Percentiles rank a stretch among this genome's conserved stretches.
Conservation (phyloP, 2,888 invertebrate genomes). For the Ormyrus thymus region DNA sequence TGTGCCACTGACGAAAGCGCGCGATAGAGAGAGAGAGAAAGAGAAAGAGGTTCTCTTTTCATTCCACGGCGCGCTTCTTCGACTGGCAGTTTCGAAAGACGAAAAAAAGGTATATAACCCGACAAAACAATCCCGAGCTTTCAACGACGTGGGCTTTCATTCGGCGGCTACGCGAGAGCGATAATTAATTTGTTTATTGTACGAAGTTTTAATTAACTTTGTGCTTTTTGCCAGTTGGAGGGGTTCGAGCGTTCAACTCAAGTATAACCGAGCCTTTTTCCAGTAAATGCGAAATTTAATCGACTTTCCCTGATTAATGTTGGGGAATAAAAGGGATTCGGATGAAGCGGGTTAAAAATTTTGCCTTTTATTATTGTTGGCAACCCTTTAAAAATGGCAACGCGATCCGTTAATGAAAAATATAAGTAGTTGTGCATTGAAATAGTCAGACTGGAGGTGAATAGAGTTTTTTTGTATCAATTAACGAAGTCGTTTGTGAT, state of each 20-base stretch:
- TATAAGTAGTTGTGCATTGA: too few relatives aligned
- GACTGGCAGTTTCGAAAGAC: conserved; percentile 43
- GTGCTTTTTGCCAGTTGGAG: neutral
- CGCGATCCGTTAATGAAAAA: too few relatives aligned
- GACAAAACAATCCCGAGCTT: conserved; percentile 31
- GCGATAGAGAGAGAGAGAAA: conserved; percentile 58
- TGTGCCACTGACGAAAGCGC: conserved; percentile 29
- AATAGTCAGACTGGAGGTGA: too few relatives aligned
- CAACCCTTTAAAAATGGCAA: too few relatives aligned
- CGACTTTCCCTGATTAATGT: too few relatives aligned
- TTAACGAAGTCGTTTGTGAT: too few relatives aligned
- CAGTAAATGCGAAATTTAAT: neutral
- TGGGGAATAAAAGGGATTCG: too few relatives aligned
- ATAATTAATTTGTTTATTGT: conserved; percentile 48
- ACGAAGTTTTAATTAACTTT: conserved; percentile 46
- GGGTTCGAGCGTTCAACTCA: too few relatives aligned
- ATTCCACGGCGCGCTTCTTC: conserved; percentile 17
- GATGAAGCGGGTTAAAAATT: too few relatives aligned
- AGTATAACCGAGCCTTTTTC: neutral
- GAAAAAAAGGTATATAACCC: neutral
- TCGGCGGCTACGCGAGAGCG: neutral
- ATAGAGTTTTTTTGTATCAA: too few relatives aligned
- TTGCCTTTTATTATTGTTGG: too few relatives aligned
- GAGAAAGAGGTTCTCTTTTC: conserved; percentile 60
- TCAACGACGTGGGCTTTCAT: conserved; percentile 23